A percentile compares a stretch with the other conserved stretches of the same genome.
phyloP scores from a whole-genome alignment of 2,888 invertebrate genomes.

The Drosophila peninsularis region DNA sequence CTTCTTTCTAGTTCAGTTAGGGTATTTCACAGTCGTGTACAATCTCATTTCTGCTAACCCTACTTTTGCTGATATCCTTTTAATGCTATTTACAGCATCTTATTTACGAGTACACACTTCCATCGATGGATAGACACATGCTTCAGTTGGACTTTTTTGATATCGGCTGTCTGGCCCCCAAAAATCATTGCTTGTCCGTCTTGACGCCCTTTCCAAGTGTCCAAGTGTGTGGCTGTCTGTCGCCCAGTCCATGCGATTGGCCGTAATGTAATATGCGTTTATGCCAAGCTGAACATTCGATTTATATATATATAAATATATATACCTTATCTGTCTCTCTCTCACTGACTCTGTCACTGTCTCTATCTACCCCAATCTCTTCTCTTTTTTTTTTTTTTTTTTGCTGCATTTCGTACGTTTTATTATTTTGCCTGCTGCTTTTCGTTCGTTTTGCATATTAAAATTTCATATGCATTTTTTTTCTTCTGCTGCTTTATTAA shows the following conservation, averaged over 20 bases:
- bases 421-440: conserved; percentile 55
- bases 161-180: conserved; percentile 42
- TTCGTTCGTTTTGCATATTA: conserved; percentile 77
- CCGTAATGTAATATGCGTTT: conserved; percentile 64
- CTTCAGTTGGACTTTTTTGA: conserved; percentile 14
- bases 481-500: conserved; percentile 66
- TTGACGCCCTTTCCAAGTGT: conserved; percentile 14
- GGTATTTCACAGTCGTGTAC: neutral
- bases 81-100: conserved; percentile 18
- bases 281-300: conserved; percentile 53
- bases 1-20: neutral
- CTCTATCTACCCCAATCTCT: conserved; percentile 3
- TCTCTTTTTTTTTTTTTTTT: conserved; percentile 34
- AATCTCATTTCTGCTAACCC: neutral
- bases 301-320: conserved; percentile 22
- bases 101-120: conserved; percentile 5
- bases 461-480: conserved; percentile 78
- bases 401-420: conserved; percentile 69
- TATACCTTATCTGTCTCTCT: conserved; percentile 27
- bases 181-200: conserved; percentile 39
- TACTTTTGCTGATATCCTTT: conserved; percentile 2
- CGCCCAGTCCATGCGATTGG: conserved; percentile 62
- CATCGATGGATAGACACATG: neutral
- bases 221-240: conserved; percentile 31
- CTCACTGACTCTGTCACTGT: neutral